Evolutionary conservation across 2,113 vertebrate genomes (phyloP).

Genomic region (Tiliqua scincoides): DNA sequence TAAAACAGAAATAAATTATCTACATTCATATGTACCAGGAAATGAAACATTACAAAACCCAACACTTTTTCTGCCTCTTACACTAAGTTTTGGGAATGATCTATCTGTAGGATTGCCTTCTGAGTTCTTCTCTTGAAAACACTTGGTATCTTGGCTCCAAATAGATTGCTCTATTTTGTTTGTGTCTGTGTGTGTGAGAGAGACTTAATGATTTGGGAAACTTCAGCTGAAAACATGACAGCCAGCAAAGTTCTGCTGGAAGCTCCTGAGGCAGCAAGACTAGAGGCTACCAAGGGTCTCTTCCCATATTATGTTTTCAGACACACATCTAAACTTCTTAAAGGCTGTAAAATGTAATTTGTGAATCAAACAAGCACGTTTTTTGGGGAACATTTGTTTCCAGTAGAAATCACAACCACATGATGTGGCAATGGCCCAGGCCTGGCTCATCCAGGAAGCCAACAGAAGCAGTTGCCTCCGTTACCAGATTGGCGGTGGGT

Average conservation of each 20-base stretch:
- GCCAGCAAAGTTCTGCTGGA: constrained; percentile 52
- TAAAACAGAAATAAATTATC: neutral
- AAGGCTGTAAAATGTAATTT: neutral
- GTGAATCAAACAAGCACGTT: neutral
- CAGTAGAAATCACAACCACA: neutral
- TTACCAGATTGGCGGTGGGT: no score
- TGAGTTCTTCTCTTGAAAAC: neutral
- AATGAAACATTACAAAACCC: neutral
- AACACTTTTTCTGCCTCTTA: neutral
- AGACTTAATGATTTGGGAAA: constrained; percentile 20
- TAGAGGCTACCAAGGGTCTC: neutral
- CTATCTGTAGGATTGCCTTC: neutral
- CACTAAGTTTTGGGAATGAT: neutral
- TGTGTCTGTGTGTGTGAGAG: no score
- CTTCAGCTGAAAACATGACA: constrained; percentile 53
- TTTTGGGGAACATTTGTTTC: neutral
- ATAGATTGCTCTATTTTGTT: neutral
- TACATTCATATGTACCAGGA: no score
- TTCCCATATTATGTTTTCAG: neutral
- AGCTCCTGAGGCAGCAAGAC: constrained; percentile 26
- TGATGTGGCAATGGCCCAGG: no score
- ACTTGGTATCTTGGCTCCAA: neutral
- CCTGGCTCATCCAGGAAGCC: no score
- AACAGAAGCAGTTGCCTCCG: no score
- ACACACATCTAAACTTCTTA: neutral